phyloP scores from a whole-genome alignment of 2,113 vertebrate species.

The Acanthochromis polyacanthus region DNA sequence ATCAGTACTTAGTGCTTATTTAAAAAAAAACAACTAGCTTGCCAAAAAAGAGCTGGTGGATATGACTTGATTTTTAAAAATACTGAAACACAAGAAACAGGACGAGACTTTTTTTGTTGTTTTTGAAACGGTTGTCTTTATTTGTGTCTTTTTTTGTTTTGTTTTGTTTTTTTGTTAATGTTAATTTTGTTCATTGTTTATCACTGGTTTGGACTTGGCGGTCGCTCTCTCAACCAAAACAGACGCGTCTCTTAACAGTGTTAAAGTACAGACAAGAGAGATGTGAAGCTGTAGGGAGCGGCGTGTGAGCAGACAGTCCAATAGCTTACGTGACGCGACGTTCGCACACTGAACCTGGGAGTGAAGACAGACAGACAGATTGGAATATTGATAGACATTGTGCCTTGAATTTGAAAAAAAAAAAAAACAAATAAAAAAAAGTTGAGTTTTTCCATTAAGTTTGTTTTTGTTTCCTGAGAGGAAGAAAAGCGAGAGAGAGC shows the following conservation, averaged over 20 bases:
- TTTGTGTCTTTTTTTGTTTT: constrained; percentile 59
- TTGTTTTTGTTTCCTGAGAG: constrained; percentile 74
- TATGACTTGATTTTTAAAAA: constrained; percentile 86
- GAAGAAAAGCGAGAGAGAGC: constrained; percentile 51
- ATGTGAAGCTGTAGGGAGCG: constrained; percentile 54
- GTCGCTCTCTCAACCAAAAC: constrained; percentile 81
- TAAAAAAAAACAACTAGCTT: constrained; percentile 87
- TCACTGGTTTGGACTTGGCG: constrained; percentile 85
- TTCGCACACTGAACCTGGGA: constrained; percentile 72
- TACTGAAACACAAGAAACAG: constrained; percentile 85
- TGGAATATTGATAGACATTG: constrained; percentile 84
- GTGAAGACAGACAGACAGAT: constrained; percentile 57
- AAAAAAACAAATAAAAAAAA: constrained; percentile 58
- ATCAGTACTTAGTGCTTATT: constrained; percentile 91
- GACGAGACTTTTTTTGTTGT: constrained; percentile 80
- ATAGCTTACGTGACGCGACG: constrained; percentile 59
- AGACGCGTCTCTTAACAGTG: constrained; percentile 78
- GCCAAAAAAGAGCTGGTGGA: constrained; percentile 88
- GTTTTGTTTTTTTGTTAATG: constrained; percentile 55
- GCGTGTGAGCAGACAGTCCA: constrained; percentile 60
- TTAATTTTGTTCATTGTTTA: constrained; percentile 81
- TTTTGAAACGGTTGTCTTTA: constrained; percentile 74
- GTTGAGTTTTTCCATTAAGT: constrained; percentile 74
- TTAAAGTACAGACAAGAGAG: constrained; percentile 76
- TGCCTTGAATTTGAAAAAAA: constrained; percentile 88